These are phyloP conservation scores for Macrotis lagotis DNA, from an alignment of 2,113 vertebrate genomes.

Conservation along the genomic window DNA sequence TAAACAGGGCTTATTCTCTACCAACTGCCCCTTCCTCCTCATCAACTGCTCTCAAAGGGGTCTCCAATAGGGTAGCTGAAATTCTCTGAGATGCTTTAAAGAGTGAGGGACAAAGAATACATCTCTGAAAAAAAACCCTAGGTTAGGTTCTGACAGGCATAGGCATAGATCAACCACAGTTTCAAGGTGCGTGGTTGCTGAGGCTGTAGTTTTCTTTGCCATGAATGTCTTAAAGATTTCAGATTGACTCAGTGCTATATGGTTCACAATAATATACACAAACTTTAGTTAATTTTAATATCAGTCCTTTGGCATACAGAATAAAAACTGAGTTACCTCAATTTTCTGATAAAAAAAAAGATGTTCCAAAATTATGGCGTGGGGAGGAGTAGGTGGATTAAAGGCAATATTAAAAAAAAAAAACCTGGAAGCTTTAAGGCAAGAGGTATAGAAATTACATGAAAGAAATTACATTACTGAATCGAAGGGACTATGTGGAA, in stretches of 20 bases:
- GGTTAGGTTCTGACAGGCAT: constrained; percentile 6
- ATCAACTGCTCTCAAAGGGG: constrained; percentile 12
- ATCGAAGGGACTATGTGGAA: neutral
- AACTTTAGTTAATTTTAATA: neutral
- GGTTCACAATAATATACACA: neutral
- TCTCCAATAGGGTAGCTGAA: constrained; percentile 6
- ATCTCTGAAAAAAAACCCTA: neutral
- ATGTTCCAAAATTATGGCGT: neutral
- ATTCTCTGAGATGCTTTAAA: neutral
- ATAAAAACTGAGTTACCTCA: neutral
- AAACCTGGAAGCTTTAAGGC: too few species aligned
- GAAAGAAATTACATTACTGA: too few species aligned
- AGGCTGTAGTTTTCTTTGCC: neutral
- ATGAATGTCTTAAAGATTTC: neutral
- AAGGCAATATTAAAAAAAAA: neutral
- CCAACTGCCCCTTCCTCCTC: neutral
- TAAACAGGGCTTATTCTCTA: constrained; percentile 35
- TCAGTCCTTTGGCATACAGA: neutral
- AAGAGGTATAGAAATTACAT: too few species aligned
- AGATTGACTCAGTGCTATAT: neutral
- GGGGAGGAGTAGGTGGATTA: neutral
- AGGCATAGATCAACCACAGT: neutral
- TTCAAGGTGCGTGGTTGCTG: neutral
- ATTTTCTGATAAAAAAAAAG: neutral
- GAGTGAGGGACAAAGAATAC: neutral